These are phyloP conservation scores for Ophiodon elongatus DNA, from an alignment of 2,113 vertebrate genomes.

Conservation along the genomic window DNA sequence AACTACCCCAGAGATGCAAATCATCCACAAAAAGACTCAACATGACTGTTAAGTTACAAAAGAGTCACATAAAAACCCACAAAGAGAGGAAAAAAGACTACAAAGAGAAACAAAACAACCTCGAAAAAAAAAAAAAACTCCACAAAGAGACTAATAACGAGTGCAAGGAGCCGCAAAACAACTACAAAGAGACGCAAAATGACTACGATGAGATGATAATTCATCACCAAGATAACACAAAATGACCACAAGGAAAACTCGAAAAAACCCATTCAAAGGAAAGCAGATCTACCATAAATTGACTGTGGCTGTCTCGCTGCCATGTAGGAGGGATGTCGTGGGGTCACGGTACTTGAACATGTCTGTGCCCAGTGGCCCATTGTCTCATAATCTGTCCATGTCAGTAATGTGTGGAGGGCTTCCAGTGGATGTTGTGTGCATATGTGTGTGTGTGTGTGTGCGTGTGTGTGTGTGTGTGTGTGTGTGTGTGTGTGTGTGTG, in stretches of 20 bases:
- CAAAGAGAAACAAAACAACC: not conserved
- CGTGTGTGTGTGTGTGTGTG: not conserved
- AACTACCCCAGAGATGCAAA: not conserved
- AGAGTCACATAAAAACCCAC: no score
- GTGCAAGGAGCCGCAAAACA: not conserved
- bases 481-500: not conserved
- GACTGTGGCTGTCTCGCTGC: not conserved
- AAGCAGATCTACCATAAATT: not conserved
- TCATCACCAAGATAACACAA: not conserved
- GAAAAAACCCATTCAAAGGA: not conserved
- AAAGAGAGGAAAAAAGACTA: not conserved
- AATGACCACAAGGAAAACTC: not conserved
- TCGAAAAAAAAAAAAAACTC: not conserved
- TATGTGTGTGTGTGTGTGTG: not conserved
- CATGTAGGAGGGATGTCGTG: not conserved
- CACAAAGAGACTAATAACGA: not conserved
- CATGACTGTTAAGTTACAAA: no score
- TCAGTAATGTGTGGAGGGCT: not conserved
- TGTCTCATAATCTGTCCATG: not conserved
- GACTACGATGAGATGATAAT: not conserved
- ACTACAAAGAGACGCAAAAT: not conserved
- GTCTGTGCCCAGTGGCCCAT: not conserved
- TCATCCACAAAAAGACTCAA: not conserved
- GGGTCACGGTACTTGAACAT: not conserved
- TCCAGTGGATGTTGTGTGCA: not conserved